These are phyloP conservation scores for Drosophila subobscura DNA, from an alignment of 1,140 invertebrate species.

Conservation along the genomic window DNA sequence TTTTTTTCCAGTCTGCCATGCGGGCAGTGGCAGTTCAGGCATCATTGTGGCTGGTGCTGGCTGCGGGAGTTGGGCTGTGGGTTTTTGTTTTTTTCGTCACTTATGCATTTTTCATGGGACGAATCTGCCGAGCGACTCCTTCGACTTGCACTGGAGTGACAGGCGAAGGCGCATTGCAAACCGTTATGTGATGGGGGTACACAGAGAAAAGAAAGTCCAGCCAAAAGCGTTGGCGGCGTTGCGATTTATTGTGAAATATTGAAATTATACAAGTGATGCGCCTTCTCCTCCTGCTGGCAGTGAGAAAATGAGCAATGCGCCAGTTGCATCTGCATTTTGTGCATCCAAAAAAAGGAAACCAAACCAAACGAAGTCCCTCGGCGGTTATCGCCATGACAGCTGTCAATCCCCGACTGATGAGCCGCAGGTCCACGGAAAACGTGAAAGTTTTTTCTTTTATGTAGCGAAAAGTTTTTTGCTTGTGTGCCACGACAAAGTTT, in stretches of 20 bases:
- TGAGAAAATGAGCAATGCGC: constrained; percentile 70
- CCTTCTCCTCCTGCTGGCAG: constrained; percentile 17
- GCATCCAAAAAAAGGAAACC: constrained; percentile 32
- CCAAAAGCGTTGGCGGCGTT: constrained; percentile 58
- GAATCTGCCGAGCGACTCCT: constrained; percentile 31
- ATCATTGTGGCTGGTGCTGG: constrained; percentile 32
- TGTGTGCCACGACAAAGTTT: constrained; percentile 36
- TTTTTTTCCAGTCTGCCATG: constrained; percentile 34
- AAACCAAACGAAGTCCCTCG: constrained; percentile 55
- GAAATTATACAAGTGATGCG: constrained; percentile 65
- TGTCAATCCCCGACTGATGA: constrained; percentile 59
- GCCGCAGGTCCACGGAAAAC: constrained; percentile 16
- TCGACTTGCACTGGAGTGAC: constrained; percentile 35
- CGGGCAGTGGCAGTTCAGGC: constrained; percentile 40
- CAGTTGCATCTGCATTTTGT: constrained; percentile 74
- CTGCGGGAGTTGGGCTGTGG: constrained; percentile 14
- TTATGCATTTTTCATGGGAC: constrained; percentile 75
- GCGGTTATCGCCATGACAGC: constrained; percentile 78
- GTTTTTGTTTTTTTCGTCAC: constrained; percentile 43
- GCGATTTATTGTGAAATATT: constrained; percentile 80
- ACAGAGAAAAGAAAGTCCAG: constrained; percentile 70
- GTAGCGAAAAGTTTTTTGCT: constrained; percentile 40
- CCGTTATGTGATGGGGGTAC: constrained; percentile 56
- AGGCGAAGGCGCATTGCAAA: constrained; percentile 62
- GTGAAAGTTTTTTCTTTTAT: constrained; percentile 52